Percentiles rank a stretch among this genome's conserved stretches.
Conservation (phyloP, 2,113 vertebrate species). For the Polyodon spathula region DNA sequence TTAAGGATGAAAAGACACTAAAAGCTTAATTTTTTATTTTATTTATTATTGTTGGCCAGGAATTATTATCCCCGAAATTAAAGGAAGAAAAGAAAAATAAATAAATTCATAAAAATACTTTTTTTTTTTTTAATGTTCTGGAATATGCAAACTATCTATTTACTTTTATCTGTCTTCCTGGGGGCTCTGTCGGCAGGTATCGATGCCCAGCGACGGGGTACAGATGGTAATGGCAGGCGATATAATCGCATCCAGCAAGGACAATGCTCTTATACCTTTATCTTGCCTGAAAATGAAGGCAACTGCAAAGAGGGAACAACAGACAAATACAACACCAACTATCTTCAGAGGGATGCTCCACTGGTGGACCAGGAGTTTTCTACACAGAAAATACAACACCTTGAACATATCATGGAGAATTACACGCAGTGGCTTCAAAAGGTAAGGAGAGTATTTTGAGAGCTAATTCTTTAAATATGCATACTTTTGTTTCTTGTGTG, state of each 20-base stretch:
- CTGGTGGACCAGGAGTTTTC: constrained; percentile 81
- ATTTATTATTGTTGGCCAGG: too few species aligned
- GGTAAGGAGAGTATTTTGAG: constrained; percentile 58
- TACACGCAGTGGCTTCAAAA: constrained; percentile 98
- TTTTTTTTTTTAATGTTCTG: constrained; percentile 38
- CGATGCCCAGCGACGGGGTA: constrained; percentile 57
- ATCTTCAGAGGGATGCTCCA: constrained; percentile 86
- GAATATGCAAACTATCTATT: constrained; percentile 38
- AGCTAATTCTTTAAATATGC: not conserved
- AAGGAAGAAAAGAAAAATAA: too few species aligned
- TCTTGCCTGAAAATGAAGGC: constrained; percentile 84
- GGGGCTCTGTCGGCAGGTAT: constrained; percentile 61
- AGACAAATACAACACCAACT: constrained; percentile 71
- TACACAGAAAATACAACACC: constrained; percentile 89
- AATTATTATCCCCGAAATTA: too few species aligned
- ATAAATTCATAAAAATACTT: too few species aligned
- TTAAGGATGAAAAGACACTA: too few species aligned
- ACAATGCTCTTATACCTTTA: constrained; percentile 94
- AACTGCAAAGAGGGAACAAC: constrained; percentile 70
- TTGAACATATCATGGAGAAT: constrained; percentile 96
- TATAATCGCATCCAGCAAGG: constrained; percentile 87
- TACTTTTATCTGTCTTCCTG: constrained; percentile 70
- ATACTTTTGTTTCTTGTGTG: not conserved
- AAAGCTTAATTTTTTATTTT: too few species aligned
- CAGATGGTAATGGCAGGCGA: constrained; percentile 62